These are phyloP conservation scores for Erpobdella octoculata DNA, from an alignment of 2,888 invertebrate genomes.

Conservation along the genomic window DNA sequence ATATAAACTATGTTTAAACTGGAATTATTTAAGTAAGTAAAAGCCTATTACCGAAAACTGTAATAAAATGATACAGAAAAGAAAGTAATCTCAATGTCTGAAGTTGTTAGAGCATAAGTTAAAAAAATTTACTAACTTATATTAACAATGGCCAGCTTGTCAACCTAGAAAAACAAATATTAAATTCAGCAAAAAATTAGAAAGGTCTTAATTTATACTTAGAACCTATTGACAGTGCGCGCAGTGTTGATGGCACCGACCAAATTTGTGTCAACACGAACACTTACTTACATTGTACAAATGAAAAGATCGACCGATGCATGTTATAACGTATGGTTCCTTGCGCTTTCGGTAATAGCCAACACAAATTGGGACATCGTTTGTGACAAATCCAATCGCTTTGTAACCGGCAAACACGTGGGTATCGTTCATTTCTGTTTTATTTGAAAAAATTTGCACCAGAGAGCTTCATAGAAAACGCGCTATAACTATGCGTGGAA, in stretches of 20 bases:
- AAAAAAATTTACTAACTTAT: slow-evolving; percentile 63
- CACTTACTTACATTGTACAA: slow-evolving; percentile 64
- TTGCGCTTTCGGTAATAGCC: slow-evolving; percentile 75
- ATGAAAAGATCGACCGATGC: slow-evolving; percentile 83
- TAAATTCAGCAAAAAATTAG: background rate
- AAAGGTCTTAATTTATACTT: background rate
- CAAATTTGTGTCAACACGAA: background rate
- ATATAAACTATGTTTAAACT: background rate
- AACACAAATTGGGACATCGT: slow-evolving; percentile 75
- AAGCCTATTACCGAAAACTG: no score
- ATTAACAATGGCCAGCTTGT: slow-evolving; percentile 60
- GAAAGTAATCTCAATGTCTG: background rate
- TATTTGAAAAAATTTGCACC: no score
- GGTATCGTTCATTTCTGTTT: background rate
- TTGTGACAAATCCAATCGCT: slow-evolving; percentile 83
- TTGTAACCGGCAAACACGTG: slow-evolving; percentile 66
- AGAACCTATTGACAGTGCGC: background rate
- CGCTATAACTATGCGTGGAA: no score
- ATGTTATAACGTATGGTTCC: slow-evolving; percentile 79
- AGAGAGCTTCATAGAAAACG: no score
- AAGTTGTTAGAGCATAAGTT: background rate
- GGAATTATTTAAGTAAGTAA: no score
- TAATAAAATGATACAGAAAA: background rate
- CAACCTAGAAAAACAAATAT: slow-evolving; percentile 45
- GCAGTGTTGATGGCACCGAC: background rate